Evolutionary conservation across 2,113 vertebrate species (phyloP).

Genomic region (Martes martes): DNA sequence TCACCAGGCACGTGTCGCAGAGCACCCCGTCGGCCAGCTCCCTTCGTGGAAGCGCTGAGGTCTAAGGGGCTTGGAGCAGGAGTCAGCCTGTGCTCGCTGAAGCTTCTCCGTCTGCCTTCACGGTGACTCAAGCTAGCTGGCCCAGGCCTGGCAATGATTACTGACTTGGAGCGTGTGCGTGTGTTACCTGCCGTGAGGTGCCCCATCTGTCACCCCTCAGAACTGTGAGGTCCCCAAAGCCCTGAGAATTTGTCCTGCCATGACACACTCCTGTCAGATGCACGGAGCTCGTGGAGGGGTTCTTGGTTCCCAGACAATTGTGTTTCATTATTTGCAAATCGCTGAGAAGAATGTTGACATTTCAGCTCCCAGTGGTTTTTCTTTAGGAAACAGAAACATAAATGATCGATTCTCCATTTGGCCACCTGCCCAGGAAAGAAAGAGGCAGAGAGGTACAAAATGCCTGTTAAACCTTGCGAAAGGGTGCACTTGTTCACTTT

Average conservation of each 20-base stretch:
- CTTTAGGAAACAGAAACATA: slow-evolving; percentile 53
- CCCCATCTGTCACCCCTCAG: background rate
- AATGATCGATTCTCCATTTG: slow-evolving; percentile 57
- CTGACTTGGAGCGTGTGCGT: background rate
- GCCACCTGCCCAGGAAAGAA: slow-evolving; percentile 53
- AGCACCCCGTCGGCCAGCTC: background rate
- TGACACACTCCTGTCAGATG: background rate
- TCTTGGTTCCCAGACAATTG: slow-evolving; percentile 20
- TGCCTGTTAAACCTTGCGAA: slow-evolving; percentile 44
- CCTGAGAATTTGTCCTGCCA: background rate
- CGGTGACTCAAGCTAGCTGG: background rate
- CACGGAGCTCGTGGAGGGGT: background rate
- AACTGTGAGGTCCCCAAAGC: background rate
- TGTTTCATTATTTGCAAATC: slow-evolving; percentile 59
- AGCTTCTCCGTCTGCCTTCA: background rate
- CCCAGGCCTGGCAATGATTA: background rate
- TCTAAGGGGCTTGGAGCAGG: background rate
- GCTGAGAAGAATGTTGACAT: slow-evolving; percentile 54
- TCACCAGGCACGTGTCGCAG: background rate
- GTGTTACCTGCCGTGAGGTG: background rate
- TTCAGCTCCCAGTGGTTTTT: slow-evolving; percentile 55
- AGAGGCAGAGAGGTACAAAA: slow-evolving; percentile 40
- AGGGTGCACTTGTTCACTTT: background rate
- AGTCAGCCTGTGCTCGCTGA: background rate
- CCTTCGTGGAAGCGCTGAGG: background rate